Conservation (phyloP, 2,797 vertebrate genomes). For the Phoeniculus purpureus region DNA sequence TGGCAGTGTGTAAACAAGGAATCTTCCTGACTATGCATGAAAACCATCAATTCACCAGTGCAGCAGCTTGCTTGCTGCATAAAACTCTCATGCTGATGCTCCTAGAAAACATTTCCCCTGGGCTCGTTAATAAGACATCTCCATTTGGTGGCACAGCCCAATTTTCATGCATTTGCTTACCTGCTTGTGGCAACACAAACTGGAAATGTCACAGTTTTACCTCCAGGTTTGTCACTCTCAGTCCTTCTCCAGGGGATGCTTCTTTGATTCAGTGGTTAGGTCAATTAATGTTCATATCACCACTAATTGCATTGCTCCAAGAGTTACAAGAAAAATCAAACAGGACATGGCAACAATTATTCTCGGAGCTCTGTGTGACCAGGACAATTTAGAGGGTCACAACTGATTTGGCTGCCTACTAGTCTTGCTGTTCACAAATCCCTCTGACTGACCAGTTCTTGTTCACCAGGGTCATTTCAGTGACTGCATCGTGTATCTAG, state of each 20-base stretch:
- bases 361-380: not conserved
- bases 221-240: not conserved
- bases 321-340: conserved; percentile 38
- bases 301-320: conserved; percentile 31
- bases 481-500: not conserved
- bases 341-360: conserved; percentile 1
- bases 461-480: not conserved
- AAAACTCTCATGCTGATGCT: not conserved
- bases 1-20: not conserved
- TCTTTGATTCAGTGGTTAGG: conserved; percentile 24
- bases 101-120: conserved; percentile 22
- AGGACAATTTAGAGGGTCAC: not conserved
- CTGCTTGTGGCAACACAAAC: conserved; percentile 37
- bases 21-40: not conserved
- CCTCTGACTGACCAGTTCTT: not conserved
- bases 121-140: conserved; percentile 24
- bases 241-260: not conserved
- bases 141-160: not conserved
- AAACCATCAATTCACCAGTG: not conserved
- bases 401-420: not conserved
- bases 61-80: not conserved
- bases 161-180: conserved; percentile 36
- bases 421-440: not conserved
- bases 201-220: conserved; percentile 34
- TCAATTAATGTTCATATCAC: conserved; percentile 46